phyloP scores from a whole-genome alignment of 1,140 invertebrate species.

The Pogonus chalceus region DNA sequence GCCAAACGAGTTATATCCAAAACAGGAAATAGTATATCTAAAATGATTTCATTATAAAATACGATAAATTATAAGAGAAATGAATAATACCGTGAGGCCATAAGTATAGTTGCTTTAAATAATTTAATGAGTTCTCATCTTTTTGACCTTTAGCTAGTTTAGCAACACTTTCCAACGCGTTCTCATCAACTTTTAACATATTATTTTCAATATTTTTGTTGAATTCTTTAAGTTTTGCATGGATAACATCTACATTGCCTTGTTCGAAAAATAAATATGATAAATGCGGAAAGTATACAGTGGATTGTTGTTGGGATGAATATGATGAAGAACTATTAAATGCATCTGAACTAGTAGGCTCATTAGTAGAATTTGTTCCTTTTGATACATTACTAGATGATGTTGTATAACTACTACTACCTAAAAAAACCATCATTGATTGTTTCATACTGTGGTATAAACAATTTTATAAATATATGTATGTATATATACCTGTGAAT shows the following conservation, averaged over 20 bases:
- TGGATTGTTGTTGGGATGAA: not conserved
- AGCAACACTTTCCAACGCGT: conserved; percentile 46
- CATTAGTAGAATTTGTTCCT: conserved; percentile 11
- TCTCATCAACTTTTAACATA: conserved; percentile 39
- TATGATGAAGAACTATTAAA: conserved; percentile 17
- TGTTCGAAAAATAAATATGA: conserved; percentile 37
- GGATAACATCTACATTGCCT: conserved; percentile 38
- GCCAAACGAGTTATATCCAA: conserved; percentile 74
- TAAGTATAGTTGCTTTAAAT: conserved; percentile 60
- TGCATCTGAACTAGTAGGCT: conserved; percentile 19
- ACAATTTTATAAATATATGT: conserved; percentile 9
- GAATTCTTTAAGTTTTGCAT: conserved; percentile 62
- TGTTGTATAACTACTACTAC: conserved; percentile 44
- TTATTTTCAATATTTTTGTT: conserved; percentile 49
- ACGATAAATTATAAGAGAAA: conserved; percentile 7
- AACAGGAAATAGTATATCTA: conserved; percentile 74
- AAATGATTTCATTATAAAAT: conserved; percentile 24
- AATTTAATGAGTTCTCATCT: conserved; percentile 40
- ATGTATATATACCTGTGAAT: conserved; percentile 44
- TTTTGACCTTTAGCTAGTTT: conserved; percentile 42
- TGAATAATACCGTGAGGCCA: conserved; percentile 57
- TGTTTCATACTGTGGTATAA: not conserved
- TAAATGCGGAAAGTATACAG: conserved; percentile 38
- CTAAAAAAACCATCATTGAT: conserved; percentile 20
- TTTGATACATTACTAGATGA: conserved; percentile 14